These are phyloP conservation scores for Sylvilagus floridanus DNA, from an alignment of 2,797 vertebrate species.

Conservation along the genomic window DNA sequence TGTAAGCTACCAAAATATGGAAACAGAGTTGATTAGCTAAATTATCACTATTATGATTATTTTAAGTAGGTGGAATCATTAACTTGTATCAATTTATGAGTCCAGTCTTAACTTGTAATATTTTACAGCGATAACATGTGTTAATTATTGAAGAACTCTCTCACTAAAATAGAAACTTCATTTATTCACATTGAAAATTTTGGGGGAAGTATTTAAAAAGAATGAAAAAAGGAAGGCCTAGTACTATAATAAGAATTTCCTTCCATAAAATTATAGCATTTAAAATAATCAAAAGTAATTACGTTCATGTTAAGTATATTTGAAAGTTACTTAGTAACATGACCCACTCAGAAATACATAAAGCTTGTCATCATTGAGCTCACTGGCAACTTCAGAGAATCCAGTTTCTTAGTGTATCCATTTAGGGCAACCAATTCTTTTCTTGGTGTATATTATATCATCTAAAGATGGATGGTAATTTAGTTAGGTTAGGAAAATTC, in stretches of 20 bases:
- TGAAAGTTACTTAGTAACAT: constrained; percentile 23
- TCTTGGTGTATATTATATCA: background rate
- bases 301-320: constrained; percentile 14
- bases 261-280: background rate
- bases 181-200: constrained; percentile 52
- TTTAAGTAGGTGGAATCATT: constrained; percentile 50
- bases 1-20: background rate
- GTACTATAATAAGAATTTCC: background rate
- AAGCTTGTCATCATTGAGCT: background rate
- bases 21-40: constrained; percentile 2
- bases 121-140: background rate
- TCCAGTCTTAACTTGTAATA: background rate
- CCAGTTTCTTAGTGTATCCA: background rate
- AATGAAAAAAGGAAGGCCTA: constrained; percentile 8
- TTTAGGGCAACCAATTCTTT: background rate
- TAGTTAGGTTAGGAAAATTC: background rate
- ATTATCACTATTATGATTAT: background rate
- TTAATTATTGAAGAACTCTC: constrained; percentile 31
- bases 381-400: background rate
- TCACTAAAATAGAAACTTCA: constrained; percentile 52
- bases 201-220: background rate
- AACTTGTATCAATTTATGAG: constrained; percentile 13
- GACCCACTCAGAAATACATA: background rate
- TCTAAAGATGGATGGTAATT: background rate
- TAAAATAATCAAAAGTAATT: constrained; percentile 37